Base-by-base conservation (phyloP, 2,797 vertebrate genomes). In the Tokudaia tokunoshimensis region DNA sequence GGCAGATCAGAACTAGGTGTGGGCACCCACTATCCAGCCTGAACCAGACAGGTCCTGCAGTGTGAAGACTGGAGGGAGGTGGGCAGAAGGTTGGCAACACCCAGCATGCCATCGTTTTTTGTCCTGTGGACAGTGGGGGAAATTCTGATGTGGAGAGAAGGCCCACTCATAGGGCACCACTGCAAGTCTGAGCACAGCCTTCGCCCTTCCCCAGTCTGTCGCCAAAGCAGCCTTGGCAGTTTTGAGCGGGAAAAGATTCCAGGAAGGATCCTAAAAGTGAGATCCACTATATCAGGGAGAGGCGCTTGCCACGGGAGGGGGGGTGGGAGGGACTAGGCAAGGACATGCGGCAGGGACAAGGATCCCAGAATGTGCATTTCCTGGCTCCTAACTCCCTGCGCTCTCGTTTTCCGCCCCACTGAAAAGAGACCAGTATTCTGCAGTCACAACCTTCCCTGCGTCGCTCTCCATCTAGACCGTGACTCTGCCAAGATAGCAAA, bases 21-120 rank as follows among this genome's bases (percentile, higher is more conserved):
- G 52, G 34, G 65, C 0, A 5, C 26, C 55, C 72, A 24, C 26
- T 2, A 3, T 78, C 97, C 91, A 0, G 91, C 44, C 78, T 24
- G 57, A 96, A 92, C 95, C 88, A 92, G 95, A 65, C 13, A 2
- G 50, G n/a, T 72, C 82, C 61, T 3, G 88, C 67, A 31, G 20
- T 0, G 72, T 44, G 55, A 72, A 84, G 83, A 34, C 26, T 0
- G 24, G 75, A 78, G 55, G 3, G 26, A 55, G 55, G 24, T 3
- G 0, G 50, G 63, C 8, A 10, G 0, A 29, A 1, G 41, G 7
- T 26, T 29, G 83, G 37, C 44, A 52, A 19, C n/a, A 47, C 31
- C 24, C 34, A 6, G 6, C 74, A 11, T 19, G 20, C 29, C 37
- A 50, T 20, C 10, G 41, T 24, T 52, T 24, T 52, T 34, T 41